Evolutionary conservation across 37 sponge, comb jelly and placozoan species (phyloP).

Genomic region (Geodia barretti): DNA sequence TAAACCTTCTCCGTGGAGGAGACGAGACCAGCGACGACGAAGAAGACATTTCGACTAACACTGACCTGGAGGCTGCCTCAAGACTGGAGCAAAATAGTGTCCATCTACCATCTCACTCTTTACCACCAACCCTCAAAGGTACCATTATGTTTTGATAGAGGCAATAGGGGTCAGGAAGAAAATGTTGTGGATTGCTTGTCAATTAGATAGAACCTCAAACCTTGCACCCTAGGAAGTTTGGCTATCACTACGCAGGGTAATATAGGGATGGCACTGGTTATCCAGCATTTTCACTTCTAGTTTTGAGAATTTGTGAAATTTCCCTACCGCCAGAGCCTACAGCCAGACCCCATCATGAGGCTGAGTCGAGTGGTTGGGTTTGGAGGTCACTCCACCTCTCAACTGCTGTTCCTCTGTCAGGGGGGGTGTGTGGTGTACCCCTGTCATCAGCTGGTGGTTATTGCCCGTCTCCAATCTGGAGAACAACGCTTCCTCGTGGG

Average conservation of each 20-base stretch:
- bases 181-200: too few species aligned
- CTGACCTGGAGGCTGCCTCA: not conserved
- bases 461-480: slow-evolving; percentile 52
- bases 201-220: too few species aligned
- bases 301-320: not conserved
- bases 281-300: not conserved
- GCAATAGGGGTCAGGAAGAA: not conserved
- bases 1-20: slow-evolving; percentile 1
- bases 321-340: slow-evolving; percentile 24
- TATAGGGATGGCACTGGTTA: not conserved
- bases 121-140: not conserved
- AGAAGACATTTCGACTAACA: not conserved
- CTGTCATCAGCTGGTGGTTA: slow-evolving; percentile 75
- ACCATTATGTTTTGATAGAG: too few species aligned
- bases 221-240: too few species aligned
- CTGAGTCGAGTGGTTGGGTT: slow-evolving; percentile 70
- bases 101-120: not conserved
- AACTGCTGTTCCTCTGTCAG: slow-evolving; percentile 60
- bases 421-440: slow-evolving; percentile 64
- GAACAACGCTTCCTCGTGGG: slow-evolving; percentile 83
- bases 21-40: not conserved
- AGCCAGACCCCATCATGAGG: slow-evolving; percentile 75
- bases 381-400: slow-evolving; percentile 41
- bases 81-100: not conserved
- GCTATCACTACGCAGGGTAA: too few species aligned